A percentile compares a stretch with the other conserved stretches of the same genome.
These are phyloP conservation scores for Alitta virens DNA, from an alignment of 2,888 invertebrate genomes.

Conservation along the genomic window DNA sequence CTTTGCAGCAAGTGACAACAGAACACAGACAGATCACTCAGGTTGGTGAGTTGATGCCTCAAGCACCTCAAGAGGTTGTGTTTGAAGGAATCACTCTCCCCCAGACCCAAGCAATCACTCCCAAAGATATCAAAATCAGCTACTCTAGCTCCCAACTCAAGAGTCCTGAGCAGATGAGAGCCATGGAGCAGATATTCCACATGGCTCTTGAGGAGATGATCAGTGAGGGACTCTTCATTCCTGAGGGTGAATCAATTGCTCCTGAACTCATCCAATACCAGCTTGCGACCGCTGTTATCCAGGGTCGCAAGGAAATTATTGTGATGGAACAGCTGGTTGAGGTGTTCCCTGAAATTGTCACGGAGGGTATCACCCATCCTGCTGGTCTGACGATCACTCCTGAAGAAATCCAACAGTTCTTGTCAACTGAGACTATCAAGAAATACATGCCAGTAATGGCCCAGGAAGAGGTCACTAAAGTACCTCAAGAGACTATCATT, in stretches of 20 bases:
- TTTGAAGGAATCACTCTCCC: constrained; percentile 14
- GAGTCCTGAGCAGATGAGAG: too few species aligned
- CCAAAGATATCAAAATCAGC: too few species aligned
- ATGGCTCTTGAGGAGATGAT: too few species aligned
- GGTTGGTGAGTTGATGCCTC: constrained; percentile 3
- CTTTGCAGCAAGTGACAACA: not conserved
- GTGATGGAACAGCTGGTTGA: constrained; percentile 4
- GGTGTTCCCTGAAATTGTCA: constrained; percentile 10
- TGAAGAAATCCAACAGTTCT: constrained; percentile 7
- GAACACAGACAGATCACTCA: not conserved
- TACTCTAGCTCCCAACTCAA: too few species aligned
- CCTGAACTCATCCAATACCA: too few species aligned
- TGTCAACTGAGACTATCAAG: constrained; percentile 11
- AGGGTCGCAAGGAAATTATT: too few species aligned
- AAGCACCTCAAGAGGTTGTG: constrained; percentile 8
- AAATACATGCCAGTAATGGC: not conserved
- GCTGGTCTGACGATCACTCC: constrained; percentile 6
- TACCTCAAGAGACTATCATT: constrained; percentile 4
- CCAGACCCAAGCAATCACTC: too few species aligned
- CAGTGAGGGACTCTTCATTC: too few species aligned
- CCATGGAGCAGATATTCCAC: too few species aligned
- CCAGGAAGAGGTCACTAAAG: not conserved
- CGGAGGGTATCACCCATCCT: not conserved
- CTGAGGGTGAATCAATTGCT: too few species aligned
- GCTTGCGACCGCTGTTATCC: too few species aligned